phyloP scores from a whole-genome alignment of 1,140 invertebrate genomes.

The Trinorchestia longiramus region DNA sequence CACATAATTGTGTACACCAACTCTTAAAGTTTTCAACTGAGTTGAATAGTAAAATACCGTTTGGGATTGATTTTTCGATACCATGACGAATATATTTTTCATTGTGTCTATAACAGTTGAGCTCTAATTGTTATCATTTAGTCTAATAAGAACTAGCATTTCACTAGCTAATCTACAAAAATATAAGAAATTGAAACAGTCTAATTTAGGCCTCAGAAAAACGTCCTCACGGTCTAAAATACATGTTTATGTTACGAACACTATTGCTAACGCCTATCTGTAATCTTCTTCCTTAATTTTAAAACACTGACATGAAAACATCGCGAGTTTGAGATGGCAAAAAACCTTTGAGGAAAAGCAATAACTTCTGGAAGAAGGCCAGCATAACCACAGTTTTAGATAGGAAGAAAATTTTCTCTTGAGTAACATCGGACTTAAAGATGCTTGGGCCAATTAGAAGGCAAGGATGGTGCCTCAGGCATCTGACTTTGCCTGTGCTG shows the following conservation, averaged over 20 bases:
- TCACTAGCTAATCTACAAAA: too few species aligned
- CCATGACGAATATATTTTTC: too few species aligned
- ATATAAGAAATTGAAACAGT: too few species aligned
- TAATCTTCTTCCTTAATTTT: not conserved
- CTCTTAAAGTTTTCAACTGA: not conserved
- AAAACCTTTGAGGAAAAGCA: not conserved
- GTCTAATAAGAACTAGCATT: too few species aligned
- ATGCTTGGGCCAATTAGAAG: not conserved
- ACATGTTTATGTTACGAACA: too few species aligned
- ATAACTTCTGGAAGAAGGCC: not conserved
- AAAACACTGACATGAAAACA: not conserved
- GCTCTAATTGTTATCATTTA: too few species aligned
- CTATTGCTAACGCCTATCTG: too few species aligned
- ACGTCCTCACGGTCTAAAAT: too few species aligned
- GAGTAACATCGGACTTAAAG: constrained; percentile 7
- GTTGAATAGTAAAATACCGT: too few species aligned
- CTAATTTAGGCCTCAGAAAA: too few species aligned
- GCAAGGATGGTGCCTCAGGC: not conserved
- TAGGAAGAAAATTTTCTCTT: not conserved
- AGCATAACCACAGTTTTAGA: not conserved
- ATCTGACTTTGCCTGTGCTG: not conserved
- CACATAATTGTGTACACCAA: not conserved
- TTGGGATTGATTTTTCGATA: too few species aligned
- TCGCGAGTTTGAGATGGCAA: not conserved
- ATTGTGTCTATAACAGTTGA: too few species aligned